Evolutionary conservation across 2,888 invertebrate species (phyloP), one percentile per base, ranked within the genome.

Genomic region (Chrysotoxum bicinctum): DNA sequence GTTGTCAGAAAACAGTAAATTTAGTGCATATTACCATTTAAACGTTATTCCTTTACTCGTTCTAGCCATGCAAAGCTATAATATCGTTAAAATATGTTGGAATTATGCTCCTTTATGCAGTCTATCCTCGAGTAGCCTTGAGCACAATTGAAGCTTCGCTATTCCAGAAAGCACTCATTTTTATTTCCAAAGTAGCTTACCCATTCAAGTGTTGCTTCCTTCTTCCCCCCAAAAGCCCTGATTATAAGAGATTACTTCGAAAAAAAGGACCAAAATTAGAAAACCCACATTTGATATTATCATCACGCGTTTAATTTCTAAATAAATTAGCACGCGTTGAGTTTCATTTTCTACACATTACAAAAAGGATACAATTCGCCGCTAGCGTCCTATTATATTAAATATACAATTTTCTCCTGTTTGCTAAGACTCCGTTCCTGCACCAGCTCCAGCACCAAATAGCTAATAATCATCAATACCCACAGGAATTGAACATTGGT

Each of bases 301-400:
- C 62, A 72, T 78, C 77, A 78, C 77, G 77, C 64, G 54, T 64
- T 64, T 54, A 77, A 64, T 72, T 78, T 78, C 45, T 72, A 78
- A 78, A 79, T 72, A 79, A 73, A 79, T 79, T 73, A 73, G 73
- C 60, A 60, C 79, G 79, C 73, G 66, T 58, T 73, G 68, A 79
- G 68, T 79, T 68, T 40, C 73, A 58, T 73, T 79, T 79, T 79
- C 79, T 68, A 16, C 79, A 68, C 73, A 68, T 79, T 66, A 68
- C 58, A 66, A 75, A 64, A 60, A 69, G 43, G 68, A 80, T 69
- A 54, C 23, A 62, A 50, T 58, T 79, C 19, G 79, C 79, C 73
- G 23, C 45, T 60, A 72, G 79, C 73, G 50, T 54, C 14, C 50
- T n/a, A 58, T 73, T 73, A 70, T 12, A 58, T 73, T 73, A 70